Evolutionary conservation across 2,888 invertebrate genomes (phyloP), one percentile per base, ranked within the genome.

Genomic region (Drosophila crucigera): DNA sequence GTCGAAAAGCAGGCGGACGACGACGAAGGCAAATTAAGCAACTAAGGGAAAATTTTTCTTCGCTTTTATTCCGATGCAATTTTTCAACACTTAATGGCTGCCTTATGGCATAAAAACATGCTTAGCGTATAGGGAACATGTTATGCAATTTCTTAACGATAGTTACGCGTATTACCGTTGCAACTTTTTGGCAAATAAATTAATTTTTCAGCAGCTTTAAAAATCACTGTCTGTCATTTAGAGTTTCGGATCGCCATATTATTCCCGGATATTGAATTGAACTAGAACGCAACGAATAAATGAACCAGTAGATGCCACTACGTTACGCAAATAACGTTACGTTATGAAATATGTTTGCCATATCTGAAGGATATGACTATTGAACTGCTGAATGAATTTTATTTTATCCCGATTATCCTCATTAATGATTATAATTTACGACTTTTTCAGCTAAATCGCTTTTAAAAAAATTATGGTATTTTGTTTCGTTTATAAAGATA

Each of bases 211-310:
- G 88, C 88, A 92, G 86, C 86, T 80, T 82, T 79, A 79, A 82
- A 83, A 83, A 79, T 81, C 80, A 86, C 89, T 78, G 86, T 83
- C 86, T 83, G 70, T 89, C 88, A 79, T 75, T 78, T 75, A 83
- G 72, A 88, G 88, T 88, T 84, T 84, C 83, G 86, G 87, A 87
- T 86, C 86, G 88, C 86, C 88, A 89, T 87, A 83, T 84, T 87
- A 87, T 89, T 83, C 82, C 84, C 86, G 89, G 82, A 83, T 78
- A 77, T 74, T 66, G 63, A 78, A 79, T 69, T 75, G 69, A 73
- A 76, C 61, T 49, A 65, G 53, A 67, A 63, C 56, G 58, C 54
- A 68, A 65, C 62, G 74, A 30, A 60, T 64, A 58, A 41, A 68
- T 74, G 74, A 74, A 74, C 68, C 52, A 68, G 58, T 55, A 28